Evolutionary conservation across 1,140 invertebrate species (phyloP).

Genomic region (Campoletis sonorensis): DNA sequence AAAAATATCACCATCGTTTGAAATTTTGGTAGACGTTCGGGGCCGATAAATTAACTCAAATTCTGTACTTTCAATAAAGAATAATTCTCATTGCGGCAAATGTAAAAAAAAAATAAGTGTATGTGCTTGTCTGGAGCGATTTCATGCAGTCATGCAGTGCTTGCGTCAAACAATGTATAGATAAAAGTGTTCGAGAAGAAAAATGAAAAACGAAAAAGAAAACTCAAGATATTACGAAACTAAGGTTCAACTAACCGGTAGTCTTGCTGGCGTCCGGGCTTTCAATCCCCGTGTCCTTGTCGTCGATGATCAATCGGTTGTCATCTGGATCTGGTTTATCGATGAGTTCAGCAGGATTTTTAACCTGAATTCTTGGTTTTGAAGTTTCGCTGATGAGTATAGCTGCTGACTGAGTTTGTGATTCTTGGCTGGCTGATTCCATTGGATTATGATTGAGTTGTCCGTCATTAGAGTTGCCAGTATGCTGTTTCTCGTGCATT

Average conservation of each 20-base stretch:
- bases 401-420: conserved; percentile 61
- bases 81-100: neutral
- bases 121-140: neutral
- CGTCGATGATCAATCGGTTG: conserved; percentile 63
- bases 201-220: conserved; percentile 43
- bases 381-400: neutral
- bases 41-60: neutral
- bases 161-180: conserved; percentile 2
- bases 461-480: conserved; percentile 54
- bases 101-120: neutral
- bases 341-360: conserved; percentile 73
- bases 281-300: conserved; percentile 67
- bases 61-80: neutral
- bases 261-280: conserved; percentile 71
- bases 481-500: conserved; percentile 83
- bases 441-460: conserved; percentile 51
- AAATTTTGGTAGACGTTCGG: no score
- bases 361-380: conserved; percentile 73
- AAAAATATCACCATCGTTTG: no score
- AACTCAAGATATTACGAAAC: conserved; percentile 34
- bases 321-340: conserved; percentile 68
- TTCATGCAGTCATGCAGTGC: conserved; percentile 7
- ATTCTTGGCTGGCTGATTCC: conserved; percentile 59
- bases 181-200: conserved; percentile 52
- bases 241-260: conserved; percentile 70